phyloP scores from a whole-genome alignment of 2,888 invertebrate species.

The Orthosia gracilis region DNA sequence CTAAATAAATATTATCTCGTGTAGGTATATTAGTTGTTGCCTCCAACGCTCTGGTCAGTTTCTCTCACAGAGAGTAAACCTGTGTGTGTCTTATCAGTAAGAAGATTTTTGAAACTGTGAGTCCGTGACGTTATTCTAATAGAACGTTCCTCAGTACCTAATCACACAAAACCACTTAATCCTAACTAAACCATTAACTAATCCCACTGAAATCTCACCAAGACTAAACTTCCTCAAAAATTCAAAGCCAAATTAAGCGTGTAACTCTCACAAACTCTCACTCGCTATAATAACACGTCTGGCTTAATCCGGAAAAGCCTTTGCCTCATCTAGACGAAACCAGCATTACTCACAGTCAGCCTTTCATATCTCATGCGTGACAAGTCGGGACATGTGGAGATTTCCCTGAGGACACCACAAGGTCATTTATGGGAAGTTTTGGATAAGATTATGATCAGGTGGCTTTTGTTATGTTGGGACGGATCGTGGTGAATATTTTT shows the following conservation, averaged over 20 bases:
- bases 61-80: too few species aligned
- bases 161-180: background rate
- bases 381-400: slow-evolving; percentile 68
- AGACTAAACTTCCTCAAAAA: slow-evolving; percentile 24
- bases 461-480: slow-evolving; percentile 36
- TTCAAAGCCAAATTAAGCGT: slow-evolving; percentile 40
- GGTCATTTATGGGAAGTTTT: slow-evolving; percentile 66
- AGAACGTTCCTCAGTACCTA: background rate
- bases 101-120: too few species aligned
- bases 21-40: too few species aligned
- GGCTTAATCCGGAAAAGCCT: slow-evolving; percentile 63
- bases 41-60: too few species aligned
- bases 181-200: slow-evolving; percentile 1
- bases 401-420: slow-evolving; percentile 73
- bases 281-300: slow-evolving; percentile 49
- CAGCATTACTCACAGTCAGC: slow-evolving; percentile 65
- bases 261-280: slow-evolving; percentile 39
- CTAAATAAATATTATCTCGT: too few species aligned
- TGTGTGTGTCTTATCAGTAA: too few species aligned
- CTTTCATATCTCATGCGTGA: slow-evolving; percentile 71
- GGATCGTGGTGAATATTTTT: slow-evolving; percentile 35
- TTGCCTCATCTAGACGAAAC: slow-evolving; percentile 61
- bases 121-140: too few species aligned
- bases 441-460: slow-evolving; percentile 65
- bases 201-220: slow-evolving; percentile 29